These are phyloP conservation scores for Perdita meconis DNA, from an alignment of 2,888 invertebrate species.

Conservation along the genomic window DNA sequence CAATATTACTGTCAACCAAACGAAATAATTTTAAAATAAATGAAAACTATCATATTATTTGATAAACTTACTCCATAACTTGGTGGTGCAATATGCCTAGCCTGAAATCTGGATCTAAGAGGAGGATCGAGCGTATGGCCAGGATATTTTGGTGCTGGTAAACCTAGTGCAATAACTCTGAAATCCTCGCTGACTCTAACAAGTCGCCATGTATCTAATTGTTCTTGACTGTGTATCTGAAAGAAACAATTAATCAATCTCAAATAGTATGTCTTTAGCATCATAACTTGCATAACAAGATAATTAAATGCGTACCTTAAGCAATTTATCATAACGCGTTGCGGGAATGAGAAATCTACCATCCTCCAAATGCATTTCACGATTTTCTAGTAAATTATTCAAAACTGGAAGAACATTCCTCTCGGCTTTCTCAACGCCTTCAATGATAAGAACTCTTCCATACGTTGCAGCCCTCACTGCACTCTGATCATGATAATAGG, in stretches of 20 bases:
- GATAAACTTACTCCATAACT: constrained; percentile 87
- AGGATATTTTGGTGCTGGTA: constrained; percentile 94
- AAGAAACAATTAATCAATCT: constrained; percentile 58
- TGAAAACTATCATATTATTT: constrained; percentile 8
- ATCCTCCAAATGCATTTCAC: constrained; percentile 99
- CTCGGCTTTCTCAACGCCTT: constrained; percentile 99
- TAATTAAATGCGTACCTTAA: constrained; percentile 87
- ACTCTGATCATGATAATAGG: constrained; percentile 97
- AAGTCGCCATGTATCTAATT: constrained; percentile 94
- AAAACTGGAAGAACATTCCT: constrained; percentile 97
- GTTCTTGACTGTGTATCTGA: constrained; percentile 91
- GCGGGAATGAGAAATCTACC: constrained; percentile 96
- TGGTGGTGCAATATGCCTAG: constrained; percentile 90
- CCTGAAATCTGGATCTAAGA: constrained; percentile 96
- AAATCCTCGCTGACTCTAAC: constrained; percentile 96
- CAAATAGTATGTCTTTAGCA: neutral
- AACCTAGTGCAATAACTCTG: constrained; percentile 95
- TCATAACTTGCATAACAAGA: neutral
- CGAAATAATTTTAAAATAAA: too few species aligned
- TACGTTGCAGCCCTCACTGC: constrained; percentile 96
- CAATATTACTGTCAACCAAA: too few species aligned
- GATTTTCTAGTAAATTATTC: constrained; percentile 97
- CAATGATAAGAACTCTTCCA: constrained; percentile 95
- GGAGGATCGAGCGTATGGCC: constrained; percentile 99
- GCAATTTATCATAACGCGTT: constrained; percentile 93